These are phyloP conservation scores for Polypedilum pembai DNA, from an alignment of 1,140 invertebrate species.

Conservation along the genomic window DNA sequence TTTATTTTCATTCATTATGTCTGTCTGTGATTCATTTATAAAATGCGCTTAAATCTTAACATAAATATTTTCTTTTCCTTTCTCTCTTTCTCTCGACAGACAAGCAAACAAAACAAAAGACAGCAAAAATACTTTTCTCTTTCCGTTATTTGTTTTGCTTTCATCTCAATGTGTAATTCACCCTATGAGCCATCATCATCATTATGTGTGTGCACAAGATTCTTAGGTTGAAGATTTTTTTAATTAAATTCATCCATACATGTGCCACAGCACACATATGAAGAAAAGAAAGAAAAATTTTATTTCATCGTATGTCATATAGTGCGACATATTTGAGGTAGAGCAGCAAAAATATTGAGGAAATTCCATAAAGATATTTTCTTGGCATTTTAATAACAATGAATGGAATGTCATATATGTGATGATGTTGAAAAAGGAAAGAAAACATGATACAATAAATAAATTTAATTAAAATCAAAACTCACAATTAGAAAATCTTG, in stretches of 20 bases:
- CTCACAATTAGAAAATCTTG: not conserved
- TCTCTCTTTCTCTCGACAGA: no score
- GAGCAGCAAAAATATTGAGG: not conserved
- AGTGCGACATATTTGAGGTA: not conserved
- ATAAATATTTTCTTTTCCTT: no score
- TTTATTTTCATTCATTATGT: no score
- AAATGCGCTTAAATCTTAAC: no score
- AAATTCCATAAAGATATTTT: not conserved
- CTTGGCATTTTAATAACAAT: constrained; percentile 7
- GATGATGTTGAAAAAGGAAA: not conserved
- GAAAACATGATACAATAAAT: not conserved
- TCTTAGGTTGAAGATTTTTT: not conserved
- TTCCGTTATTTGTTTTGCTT: no score
- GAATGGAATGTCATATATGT: not conserved
- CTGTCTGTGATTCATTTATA: no score
- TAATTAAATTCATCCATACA: constrained; percentile 16
- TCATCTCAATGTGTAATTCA: no score
- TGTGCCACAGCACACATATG: not conserved
- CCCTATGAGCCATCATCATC: no score
- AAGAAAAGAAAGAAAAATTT: no score
- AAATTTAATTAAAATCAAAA: not conserved
- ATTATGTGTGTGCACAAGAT: not conserved
- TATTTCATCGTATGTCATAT: not conserved
- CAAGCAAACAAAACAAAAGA: no score
- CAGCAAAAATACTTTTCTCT: no score